Evolutionary conservation across 2,113 vertebrate species (phyloP).

Genomic region (Bolborhynchus lineola): DNA sequence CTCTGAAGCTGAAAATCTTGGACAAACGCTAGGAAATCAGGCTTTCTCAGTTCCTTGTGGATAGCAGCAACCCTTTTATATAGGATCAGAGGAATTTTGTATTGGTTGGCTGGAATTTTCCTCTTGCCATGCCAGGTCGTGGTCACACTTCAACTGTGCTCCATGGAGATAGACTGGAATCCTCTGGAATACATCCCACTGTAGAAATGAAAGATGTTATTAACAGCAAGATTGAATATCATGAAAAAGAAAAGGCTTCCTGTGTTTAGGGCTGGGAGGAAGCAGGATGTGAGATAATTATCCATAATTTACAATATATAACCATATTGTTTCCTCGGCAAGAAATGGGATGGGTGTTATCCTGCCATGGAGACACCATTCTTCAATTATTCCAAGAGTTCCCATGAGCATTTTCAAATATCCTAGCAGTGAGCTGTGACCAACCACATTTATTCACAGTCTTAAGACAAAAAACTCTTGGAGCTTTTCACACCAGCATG

Average conservation of each 20-base stretch:
- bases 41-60: background rate
- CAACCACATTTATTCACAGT: background rate
- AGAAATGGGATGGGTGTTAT: background rate
- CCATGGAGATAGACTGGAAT: background rate
- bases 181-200: background rate
- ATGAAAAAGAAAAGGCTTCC: conserved; percentile 31
- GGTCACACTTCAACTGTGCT: background rate
- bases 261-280: conserved; percentile 16
- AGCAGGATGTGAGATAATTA: conserved; percentile 47
- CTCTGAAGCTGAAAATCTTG: background rate
- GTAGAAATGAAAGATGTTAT: conserved; percentile 34
- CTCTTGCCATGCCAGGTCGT: background rate
- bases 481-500: background rate
- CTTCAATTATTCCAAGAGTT: background rate
- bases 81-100: background rate
- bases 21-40: background rate
- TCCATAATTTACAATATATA: conserved; percentile 19
- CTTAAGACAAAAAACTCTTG: background rate
- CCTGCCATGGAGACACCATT: background rate
- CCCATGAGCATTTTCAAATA: background rate
- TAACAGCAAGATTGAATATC: background rate
- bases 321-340: background rate
- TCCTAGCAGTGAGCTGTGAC: background rate
- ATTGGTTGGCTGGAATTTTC: background rate
- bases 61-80: background rate